Conservation (phyloP, 2,113 vertebrate genomes). For the Aegotheles bennettii region DNA sequence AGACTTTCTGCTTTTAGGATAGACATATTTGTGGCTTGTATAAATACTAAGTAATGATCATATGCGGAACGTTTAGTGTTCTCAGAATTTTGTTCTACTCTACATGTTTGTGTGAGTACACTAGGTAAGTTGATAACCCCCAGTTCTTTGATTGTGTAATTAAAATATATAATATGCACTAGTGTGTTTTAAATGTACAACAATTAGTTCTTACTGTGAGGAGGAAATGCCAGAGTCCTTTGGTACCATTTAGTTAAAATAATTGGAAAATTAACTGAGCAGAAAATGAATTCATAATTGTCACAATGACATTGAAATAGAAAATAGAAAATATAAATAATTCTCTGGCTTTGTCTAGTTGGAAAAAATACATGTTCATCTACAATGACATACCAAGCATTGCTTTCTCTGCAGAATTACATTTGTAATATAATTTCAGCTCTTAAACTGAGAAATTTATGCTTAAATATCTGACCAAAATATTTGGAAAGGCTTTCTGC, state of each 20-base stretch:
- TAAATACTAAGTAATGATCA: neutral
- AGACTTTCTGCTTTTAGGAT: neutral
- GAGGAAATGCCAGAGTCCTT: neutral
- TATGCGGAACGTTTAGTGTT: neutral
- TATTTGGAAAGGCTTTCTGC: neutral
- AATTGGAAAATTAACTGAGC: neutral
- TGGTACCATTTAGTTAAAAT: neutral
- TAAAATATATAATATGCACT: neutral
- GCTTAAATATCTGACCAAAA: neutral
- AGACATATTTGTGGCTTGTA: neutral
- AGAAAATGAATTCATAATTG: neutral
- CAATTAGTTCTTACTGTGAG: neutral
- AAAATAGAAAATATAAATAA: neutral
- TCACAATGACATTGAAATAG: neutral
- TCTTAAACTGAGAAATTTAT: neutral
- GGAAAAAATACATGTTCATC: neutral
- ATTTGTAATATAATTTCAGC: neutral
- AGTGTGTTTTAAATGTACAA: neutral
- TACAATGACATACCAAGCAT: neutral
- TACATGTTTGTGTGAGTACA: neutral
- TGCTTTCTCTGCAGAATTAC: neutral
- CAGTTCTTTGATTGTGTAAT: neutral
- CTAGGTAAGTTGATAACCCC: neutral
- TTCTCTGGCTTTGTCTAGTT: neutral
- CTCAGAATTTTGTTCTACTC: neutral